Base-by-base conservation (phyloP, 2,888 invertebrate genomes). In the Tinea pellionella region DNA sequence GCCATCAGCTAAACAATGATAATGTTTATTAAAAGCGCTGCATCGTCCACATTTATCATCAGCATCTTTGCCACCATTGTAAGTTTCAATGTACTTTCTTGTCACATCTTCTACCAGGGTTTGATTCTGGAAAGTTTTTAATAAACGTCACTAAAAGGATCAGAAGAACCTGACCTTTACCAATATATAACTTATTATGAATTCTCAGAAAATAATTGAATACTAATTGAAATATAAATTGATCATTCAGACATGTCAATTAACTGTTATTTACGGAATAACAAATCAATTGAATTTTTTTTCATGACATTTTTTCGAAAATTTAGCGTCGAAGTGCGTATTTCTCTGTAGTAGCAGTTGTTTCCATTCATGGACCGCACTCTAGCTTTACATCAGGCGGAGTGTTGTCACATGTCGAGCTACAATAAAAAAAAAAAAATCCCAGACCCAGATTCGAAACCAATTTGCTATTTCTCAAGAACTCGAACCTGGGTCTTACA, bases 1-100 rank as follows among this genome's bases (percentile, higher is more conserved):
- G 61, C 90, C 89, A 65, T 94, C 93, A 8, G 93, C 91, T 64
- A 92, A 89, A 77, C 97, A 97, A 69, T 97, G 96, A 74, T 93
- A 96, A 73, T 97, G 97, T 64, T 96, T 96, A 65, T 92, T 92
- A 67, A 92, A 91, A 16, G 91, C 88, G 63, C 91, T 90, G 69
- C 88, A 88, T 70, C 86, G 88, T 60, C 68, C 72, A 65, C 88
- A 87, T 65, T 89, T 89, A 63, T 89, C 89, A 16, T 89, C 89
- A 0, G 86, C 81, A n/a, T 88, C 83, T 63, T 84, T 88, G 16
- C 77, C 85, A 30, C 83, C 89, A 59, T 73, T 83, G 67, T 84
- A 88, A 0, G 85, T 86, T 62, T 88, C 88, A 30, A 88, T 79
- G 62, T 85, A 88, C 64, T 88, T 88, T 7, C 88, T 78, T 1